Evolutionary conservation across 2,888 invertebrate species (phyloP).

Genomic region (Epistrophella euchroma): DNA sequence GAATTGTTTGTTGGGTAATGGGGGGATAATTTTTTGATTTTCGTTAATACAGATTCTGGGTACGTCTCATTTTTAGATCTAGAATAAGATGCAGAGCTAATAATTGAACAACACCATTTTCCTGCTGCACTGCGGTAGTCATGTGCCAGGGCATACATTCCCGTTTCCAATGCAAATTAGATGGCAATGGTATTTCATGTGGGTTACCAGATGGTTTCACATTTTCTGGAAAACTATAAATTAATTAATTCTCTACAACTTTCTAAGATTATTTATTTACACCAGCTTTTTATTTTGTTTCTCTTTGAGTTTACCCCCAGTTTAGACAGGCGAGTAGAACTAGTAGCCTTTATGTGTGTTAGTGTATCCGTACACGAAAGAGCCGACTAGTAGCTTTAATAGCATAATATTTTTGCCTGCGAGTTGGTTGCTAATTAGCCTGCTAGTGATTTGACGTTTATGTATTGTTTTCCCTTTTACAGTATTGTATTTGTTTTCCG

Average conservation of each 20-base stretch:
- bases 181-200: slow-evolving; percentile 78
- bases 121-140: slow-evolving; percentile 83
- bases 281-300: slow-evolving; percentile 59
- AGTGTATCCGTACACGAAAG: no score
- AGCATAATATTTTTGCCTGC: no score
- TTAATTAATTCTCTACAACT: background rate
- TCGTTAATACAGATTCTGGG: slow-evolving; percentile 80
- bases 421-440: no score
- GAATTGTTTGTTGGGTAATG: slow-evolving; percentile 88
- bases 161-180: slow-evolving; percentile 84
- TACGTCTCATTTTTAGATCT: slow-evolving; percentile 59
- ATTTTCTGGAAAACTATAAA: slow-evolving; percentile 11
- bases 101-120: slow-evolving; percentile 80
- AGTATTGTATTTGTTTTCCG: no score
- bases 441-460: no score
- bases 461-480: no score
- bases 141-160: slow-evolving; percentile 85
- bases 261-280: slow-evolving; percentile 28
- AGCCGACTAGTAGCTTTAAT: no score
- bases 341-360: no score
- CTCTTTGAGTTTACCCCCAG: no score
- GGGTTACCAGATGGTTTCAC: slow-evolving; percentile 69
- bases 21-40: slow-evolving; percentile 82
- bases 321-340: no score
- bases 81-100: slow-evolving; percentile 52